Percentiles rank a stretch among this genome's conserved stretches.
Evolutionary conservation across 2,797 vertebrate species (phyloP).

Genomic region (Gastrophryne carolinensis): DNA sequence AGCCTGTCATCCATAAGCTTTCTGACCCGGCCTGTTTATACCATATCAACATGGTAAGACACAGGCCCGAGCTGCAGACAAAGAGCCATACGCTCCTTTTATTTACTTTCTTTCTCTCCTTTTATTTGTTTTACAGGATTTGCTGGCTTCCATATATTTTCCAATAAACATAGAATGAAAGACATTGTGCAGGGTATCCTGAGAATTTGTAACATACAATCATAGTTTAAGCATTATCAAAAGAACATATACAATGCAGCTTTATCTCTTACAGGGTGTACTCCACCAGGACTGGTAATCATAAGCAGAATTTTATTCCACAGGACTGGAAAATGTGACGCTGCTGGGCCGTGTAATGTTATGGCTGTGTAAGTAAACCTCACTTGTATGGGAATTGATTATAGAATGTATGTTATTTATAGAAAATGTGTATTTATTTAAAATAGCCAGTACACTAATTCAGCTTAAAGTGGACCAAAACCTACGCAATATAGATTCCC

Average conservation of each 20-base stretch:
- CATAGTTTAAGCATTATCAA: not conserved
- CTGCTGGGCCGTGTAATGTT: not conserved
- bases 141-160: not conserved
- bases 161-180: not conserved
- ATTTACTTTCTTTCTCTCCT: not conserved
- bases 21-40: not conserved
- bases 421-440: too few relatives aligned
- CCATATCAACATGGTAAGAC: not conserved
- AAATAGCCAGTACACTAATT: too few relatives aligned
- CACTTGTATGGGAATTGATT: not conserved
- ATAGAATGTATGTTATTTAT: not conserved
- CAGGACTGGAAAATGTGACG: not conserved
- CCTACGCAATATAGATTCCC: too few relatives aligned
- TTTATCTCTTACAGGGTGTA: not conserved
- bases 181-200: not conserved
- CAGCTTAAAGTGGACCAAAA: too few relatives aligned
- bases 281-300: not conserved
- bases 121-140: not conserved
- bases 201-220: not conserved
- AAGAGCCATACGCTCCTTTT: not conserved
- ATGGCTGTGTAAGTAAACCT: not conserved
- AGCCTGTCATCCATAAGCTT: not conserved
- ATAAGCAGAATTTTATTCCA: not conserved
- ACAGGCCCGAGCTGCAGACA: not conserved
- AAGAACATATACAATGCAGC: not conserved